These are phyloP conservation scores for Pollicipes pollicipes DNA, from an alignment of 1,140 invertebrate species.

Conservation along the genomic window DNA sequence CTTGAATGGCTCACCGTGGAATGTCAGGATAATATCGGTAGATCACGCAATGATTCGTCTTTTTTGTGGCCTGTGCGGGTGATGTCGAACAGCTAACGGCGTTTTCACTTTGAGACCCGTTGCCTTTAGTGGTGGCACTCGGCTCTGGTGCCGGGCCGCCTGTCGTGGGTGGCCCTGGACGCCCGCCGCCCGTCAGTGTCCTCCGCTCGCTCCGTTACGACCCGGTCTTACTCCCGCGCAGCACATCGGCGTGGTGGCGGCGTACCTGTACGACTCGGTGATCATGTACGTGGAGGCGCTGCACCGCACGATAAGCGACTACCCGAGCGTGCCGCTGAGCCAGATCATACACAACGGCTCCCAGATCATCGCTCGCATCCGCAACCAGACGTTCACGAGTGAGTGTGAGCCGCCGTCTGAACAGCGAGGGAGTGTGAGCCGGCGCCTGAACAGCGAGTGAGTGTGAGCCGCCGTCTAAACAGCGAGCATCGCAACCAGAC, in stretches of 20 bases:
- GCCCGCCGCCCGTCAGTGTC: background rate
- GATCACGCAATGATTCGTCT: too few species aligned
- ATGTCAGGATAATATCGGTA: too few species aligned
- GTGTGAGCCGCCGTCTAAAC: too few species aligned
- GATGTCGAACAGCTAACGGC: too few species aligned
- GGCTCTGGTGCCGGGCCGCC: background rate
- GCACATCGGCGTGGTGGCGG: constrained; percentile 75
- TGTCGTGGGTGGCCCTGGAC: background rate
- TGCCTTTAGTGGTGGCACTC: too few species aligned
- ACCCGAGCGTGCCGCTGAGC: background rate
- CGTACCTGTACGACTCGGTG: constrained; percentile 90
- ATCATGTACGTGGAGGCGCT: constrained; percentile 74
- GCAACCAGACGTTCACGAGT: background rate
- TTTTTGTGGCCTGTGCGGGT: too few species aligned
- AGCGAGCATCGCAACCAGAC: too few species aligned
- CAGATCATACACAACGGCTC: background rate
- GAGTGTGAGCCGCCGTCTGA: too few species aligned
- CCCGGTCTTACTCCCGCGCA: constrained; percentile 33
- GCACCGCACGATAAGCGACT: background rate
- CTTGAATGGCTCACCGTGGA: too few species aligned
- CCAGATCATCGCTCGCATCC: background rate
- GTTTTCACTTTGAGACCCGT: too few species aligned
- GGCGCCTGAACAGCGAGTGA: too few species aligned
- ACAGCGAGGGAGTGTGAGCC: too few species aligned
- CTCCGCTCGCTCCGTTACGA: background rate